These are phyloP conservation scores for Petrocephalus microphthalmus DNA, from an alignment of 2,113 vertebrate species.

Conservation along the genomic window DNA sequence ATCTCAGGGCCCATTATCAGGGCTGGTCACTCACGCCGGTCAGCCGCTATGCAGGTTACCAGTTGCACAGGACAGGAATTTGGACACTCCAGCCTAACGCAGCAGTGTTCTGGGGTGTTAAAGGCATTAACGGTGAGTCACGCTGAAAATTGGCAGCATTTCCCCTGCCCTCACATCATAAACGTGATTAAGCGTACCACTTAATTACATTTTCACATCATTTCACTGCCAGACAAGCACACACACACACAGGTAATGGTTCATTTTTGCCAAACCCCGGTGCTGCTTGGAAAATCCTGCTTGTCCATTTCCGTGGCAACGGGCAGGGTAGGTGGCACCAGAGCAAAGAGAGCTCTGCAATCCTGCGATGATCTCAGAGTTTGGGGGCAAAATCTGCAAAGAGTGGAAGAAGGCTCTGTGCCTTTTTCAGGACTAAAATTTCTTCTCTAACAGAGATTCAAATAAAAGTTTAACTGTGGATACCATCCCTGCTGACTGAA, in stretches of 20 bases:
- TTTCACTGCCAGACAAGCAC: neutral
- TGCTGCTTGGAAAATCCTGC: conserved; percentile 9
- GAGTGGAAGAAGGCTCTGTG: conserved; percentile 18
- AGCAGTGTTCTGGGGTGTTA: neutral
- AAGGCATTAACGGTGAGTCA: neutral
- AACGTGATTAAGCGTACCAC: neutral
- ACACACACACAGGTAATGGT: neutral
- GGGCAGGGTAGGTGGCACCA: neutral
- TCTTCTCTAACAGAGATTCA: conserved; percentile 30
- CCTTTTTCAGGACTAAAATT: conserved; percentile 18
- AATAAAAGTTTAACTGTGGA: conserved; percentile 32
- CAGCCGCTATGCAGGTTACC: neutral
- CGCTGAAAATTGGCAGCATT: neutral
- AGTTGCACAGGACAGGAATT: neutral
- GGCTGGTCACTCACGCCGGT: neutral
- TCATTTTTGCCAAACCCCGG: neutral
- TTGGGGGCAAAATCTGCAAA: conserved; percentile 14
- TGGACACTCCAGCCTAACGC: neutral
- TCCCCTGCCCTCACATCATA: neutral
- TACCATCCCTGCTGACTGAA: conserved; percentile 40
- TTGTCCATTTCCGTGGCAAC: conserved; percentile 21
- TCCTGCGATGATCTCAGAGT: conserved; percentile 9
- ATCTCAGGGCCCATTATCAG: no score
- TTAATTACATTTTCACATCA: neutral
- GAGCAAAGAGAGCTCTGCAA: conserved; percentile 10